These are phyloP conservation scores for Balanococcus diminutus DNA, from an alignment of 2,888 invertebrate species.

Conservation along the genomic window DNA sequence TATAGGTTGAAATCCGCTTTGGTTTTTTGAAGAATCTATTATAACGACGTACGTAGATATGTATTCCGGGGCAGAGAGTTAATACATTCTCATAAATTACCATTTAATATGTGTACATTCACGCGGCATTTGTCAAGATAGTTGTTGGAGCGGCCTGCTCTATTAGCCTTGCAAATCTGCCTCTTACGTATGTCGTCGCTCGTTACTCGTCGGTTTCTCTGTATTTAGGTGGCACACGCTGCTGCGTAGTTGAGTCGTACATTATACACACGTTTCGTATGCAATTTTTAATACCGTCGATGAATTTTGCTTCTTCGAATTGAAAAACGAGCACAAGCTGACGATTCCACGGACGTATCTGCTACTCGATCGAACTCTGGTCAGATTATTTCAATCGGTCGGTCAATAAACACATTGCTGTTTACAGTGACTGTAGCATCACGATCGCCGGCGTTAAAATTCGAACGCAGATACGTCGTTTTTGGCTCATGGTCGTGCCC, in stretches of 20 bases:
- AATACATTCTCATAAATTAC: conserved; percentile 51
- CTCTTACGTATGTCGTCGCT: conserved; percentile 14
- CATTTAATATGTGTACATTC: conserved; percentile 45
- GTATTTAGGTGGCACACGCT: not conserved
- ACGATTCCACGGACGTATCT: no score
- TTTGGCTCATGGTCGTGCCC: conserved; percentile 40
- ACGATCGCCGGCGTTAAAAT: not conserved
- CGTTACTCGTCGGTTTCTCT: not conserved
- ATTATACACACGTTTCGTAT: not conserved
- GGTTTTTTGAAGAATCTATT: conserved; percentile 5
- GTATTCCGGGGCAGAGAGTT: conserved; percentile 9
- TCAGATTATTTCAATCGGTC: no score
- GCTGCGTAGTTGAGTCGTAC: not conserved
- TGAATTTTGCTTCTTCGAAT: not conserved
- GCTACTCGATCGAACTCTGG: no score
- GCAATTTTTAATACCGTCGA: not conserved
- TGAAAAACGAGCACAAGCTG: no score
- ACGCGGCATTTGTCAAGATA: conserved; percentile 50
- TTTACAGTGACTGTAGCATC: not conserved
- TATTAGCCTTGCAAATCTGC: conserved; percentile 51
- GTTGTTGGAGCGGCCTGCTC: conserved; percentile 28
- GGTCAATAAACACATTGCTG: not conserved
- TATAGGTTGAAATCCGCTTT: not conserved
- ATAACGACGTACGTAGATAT: not conserved
- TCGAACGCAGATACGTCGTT: not conserved